A percentile compares a stretch with the other conserved stretches of the same genome.
phyloP scores from a whole-genome alignment of 1,140 invertebrate species.

The Nasonia longicornis region DNA sequence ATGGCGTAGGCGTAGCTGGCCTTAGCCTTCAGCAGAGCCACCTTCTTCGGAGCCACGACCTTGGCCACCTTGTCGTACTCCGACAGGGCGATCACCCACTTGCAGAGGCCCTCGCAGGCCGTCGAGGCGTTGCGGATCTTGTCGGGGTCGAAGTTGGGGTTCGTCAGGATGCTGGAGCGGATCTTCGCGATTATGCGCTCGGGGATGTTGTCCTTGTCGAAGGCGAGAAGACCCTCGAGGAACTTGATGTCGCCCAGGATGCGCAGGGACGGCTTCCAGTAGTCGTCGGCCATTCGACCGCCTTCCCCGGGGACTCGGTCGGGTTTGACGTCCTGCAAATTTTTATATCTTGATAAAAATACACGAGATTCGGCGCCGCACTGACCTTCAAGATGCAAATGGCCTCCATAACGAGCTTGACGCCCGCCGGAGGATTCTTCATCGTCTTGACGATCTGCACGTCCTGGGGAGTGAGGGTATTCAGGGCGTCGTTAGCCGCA shows the following conservation, averaged over 20 bases:
- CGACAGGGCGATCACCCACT: slow-evolving; percentile 91
- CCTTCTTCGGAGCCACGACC: slow-evolving; percentile 89
- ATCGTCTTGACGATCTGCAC: slow-evolving; percentile 96
- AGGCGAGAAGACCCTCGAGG: slow-evolving; percentile 83
- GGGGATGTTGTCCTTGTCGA: slow-evolving; percentile 92
- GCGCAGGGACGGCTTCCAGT: slow-evolving; percentile 93
- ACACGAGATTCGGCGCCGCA: background rate
- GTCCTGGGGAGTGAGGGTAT: slow-evolving; percentile 92
- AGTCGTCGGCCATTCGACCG: slow-evolving; percentile 82
- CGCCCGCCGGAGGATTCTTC: slow-evolving; percentile 95
- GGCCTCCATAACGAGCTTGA: slow-evolving; percentile 96
- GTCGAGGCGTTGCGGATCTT: slow-evolving; percentile 85
- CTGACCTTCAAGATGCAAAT: slow-evolving; percentile 91
- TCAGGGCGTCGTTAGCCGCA: slow-evolving; percentile 86
- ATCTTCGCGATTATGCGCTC: slow-evolving; percentile 85
- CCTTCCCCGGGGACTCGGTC: slow-evolving; percentile 85
- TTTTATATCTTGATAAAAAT: background rate
- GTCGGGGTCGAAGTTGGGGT: slow-evolving; percentile 92
- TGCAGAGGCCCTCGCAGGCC: slow-evolving; percentile 85
- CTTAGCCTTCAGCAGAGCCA: slow-evolving; percentile 82
- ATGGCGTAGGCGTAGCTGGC: slow-evolving; percentile 77
- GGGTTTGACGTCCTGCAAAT: slow-evolving; percentile 80
- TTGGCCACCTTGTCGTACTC: slow-evolving; percentile 94
- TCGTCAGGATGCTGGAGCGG: slow-evolving; percentile 81
- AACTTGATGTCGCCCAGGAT: slow-evolving; percentile 93